Evolutionary conservation across 2,113 vertebrate species (phyloP).

Genomic region (Psilopsiagon aymara): DNA sequence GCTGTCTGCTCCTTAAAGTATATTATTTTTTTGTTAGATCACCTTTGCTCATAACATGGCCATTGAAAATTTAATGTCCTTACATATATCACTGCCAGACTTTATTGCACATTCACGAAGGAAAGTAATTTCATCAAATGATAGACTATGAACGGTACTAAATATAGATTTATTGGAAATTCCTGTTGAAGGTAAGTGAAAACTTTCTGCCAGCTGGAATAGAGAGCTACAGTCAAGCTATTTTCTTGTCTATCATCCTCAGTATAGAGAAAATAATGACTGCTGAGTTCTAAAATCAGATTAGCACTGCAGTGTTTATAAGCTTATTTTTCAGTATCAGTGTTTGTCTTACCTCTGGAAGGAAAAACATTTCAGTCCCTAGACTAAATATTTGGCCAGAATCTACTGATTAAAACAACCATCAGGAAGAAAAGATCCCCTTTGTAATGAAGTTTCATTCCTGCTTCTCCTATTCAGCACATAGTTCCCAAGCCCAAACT

Average conservation of each 20-base stretch:
- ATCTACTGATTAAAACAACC: background rate
- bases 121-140: constrained; percentile 60
- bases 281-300: constrained; percentile 14
- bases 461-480: background rate
- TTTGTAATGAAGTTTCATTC: background rate
- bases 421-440: no score
- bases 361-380: background rate
- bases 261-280: constrained; percentile 18
- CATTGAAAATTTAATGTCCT: constrained; percentile 61
- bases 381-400: background rate
- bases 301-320: background rate
- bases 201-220: constrained; percentile 32
- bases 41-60: constrained; percentile 55
- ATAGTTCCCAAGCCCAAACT: background rate
- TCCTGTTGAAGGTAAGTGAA: constrained; percentile 37
- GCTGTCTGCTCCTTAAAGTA: constrained; percentile 24
- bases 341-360: background rate
- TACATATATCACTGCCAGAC: constrained; percentile 59
- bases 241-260: constrained; percentile 38
- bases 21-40: constrained; percentile 64
- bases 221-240: constrained; percentile 30
- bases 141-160: constrained; percentile 43
- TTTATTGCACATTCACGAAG: constrained; percentile 44
- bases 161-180: constrained; percentile 68
- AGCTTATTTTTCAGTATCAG: background rate